A percentile compares a stretch with the other conserved stretches of the same genome.
These are phyloP conservation scores for Spodoptera frugiperda DNA, from an alignment of 1,140 invertebrate species.

Conservation along the genomic window DNA sequence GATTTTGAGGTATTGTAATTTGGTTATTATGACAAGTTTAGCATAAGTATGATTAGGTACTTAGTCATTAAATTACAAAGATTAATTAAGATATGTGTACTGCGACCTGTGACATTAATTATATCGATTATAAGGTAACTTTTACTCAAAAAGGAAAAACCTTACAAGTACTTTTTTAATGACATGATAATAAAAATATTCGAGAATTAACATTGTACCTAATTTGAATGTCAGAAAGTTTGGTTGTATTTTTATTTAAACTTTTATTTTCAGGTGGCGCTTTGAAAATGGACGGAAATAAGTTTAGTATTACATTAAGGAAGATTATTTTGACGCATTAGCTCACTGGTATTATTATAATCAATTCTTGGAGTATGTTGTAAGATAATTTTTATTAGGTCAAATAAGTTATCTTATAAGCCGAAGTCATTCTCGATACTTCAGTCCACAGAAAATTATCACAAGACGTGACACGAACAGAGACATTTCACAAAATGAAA, in stretches of 20 bases:
- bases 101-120: conserved; percentile 16
- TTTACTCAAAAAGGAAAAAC: no score
- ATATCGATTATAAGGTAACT: no score
- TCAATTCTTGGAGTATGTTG: conserved; percentile 50
- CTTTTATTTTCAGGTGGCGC: conserved; percentile 4
- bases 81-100: not conserved
- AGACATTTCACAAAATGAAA: conserved; percentile 55
- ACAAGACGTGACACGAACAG: conserved; percentile 41
- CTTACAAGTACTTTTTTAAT: no score
- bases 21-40: not conserved
- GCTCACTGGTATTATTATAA: conserved; percentile 26
- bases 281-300: not conserved
- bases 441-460: conserved; percentile 54
- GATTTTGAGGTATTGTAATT: conserved; percentile 63
- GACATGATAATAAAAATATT: no score
- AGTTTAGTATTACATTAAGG: not conserved
- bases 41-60: not conserved
- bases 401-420: conserved; percentile 51
- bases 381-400: conserved; percentile 52
- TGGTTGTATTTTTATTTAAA: not conserved
- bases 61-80: not conserved
- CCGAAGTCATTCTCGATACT: conserved; percentile 40
- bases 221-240: not conserved
- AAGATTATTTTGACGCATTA: conserved; percentile 5
- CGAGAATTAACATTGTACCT: no score